A percentile compares a stretch with the other conserved stretches of the same genome.
These are phyloP conservation scores for Pseudomyrmex cubaensis DNA, from an alignment of 1,140 invertebrate species.

Conservation along the genomic window DNA sequence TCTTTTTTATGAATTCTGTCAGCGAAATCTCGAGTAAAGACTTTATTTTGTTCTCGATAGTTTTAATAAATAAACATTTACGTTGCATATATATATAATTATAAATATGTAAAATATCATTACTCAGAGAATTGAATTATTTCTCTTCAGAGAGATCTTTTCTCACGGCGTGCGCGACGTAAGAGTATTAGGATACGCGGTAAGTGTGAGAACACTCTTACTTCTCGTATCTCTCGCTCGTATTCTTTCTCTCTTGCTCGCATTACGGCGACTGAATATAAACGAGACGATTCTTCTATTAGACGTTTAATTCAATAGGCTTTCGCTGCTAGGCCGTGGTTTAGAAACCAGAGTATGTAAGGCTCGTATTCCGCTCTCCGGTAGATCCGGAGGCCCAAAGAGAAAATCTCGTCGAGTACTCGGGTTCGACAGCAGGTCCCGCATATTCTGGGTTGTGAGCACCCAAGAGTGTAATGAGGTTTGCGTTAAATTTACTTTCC, in stretches of 20 bases:
- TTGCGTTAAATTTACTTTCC: conserved; percentile 87
- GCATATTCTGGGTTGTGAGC: conserved; percentile 82
- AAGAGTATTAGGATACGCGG: conserved; percentile 38
- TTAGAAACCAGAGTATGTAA: conserved; percentile 81
- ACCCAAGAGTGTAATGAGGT: conserved; percentile 85
- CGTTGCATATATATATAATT: too few species aligned
- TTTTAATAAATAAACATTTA: too few species aligned
- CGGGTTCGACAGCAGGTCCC: conserved; percentile 74
- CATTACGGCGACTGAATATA: conserved; percentile 17
- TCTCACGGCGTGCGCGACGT: not conserved
- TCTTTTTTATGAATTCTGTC: too few species aligned
- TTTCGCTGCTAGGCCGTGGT: conserved; percentile 73
- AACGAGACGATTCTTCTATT: conserved; percentile 25
- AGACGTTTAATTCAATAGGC: conserved; percentile 67
- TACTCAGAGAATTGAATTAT: too few species aligned
- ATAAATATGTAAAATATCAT: too few species aligned
- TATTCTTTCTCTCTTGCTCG: not conserved
- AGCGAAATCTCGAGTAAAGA: too few species aligned
- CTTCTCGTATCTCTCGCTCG: not conserved
- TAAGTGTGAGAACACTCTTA: conserved; percentile 31
- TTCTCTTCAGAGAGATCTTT: too few species aligned
- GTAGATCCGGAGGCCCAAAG: conserved; percentile 86
- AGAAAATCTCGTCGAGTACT: conserved; percentile 83
- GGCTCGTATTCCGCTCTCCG: conserved; percentile 82
- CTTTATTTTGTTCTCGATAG: too few species aligned